Evolutionary conservation across 2,888 invertebrate genomes (phyloP), one percentile per base, ranked within the genome.

Genomic region (Brenthis ino): DNA sequence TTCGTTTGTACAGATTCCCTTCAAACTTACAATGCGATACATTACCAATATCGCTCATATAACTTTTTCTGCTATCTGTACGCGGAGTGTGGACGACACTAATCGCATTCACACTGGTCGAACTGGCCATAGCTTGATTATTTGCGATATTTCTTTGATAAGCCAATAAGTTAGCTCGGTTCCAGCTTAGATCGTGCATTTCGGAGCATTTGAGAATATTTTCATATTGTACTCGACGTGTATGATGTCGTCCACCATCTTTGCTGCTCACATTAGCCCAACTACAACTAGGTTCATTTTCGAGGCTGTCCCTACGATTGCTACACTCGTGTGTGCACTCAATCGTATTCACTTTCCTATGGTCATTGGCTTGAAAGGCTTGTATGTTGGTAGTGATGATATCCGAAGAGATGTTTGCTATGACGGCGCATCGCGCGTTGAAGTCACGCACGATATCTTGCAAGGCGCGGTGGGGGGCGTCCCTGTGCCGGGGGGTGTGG

Each of bases 1-100:
- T 61, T 3, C 61, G 61, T 47, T 61, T 60, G 50, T 54, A 67
- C 14, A 63, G n/a, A 51, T 67, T 63, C 13, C 63, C 63, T 16
- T 63, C 63, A 37, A 63, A 63, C 24, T 63, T 53, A 51, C 63
- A 63, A 33, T 63, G 63, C 12, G 63, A 63, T 6, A 63, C 20
- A 4, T 61, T 56, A 8, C 56, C 48, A n/a, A 24, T 50, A 6
- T 56, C 37, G n/a, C 37, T 67, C 37, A 56, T 47, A 3, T 37
- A 50, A 13, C 56, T 55, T 56, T 56, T 61, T 28, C 50, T 56
- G 47, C 55, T 58, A 37, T 57, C 48, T 43, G 64, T 37, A 55
- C 55, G 58, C 6, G 48, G n/a, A 11, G 58, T 53, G n/a, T 20
- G 51, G 14, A 3, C 43, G 14, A 3, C 43, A 43, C 33, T 24